phyloP scores from a whole-genome alignment of 2,888 invertebrate genomes.

The Ochropleura leucogaster region DNA sequence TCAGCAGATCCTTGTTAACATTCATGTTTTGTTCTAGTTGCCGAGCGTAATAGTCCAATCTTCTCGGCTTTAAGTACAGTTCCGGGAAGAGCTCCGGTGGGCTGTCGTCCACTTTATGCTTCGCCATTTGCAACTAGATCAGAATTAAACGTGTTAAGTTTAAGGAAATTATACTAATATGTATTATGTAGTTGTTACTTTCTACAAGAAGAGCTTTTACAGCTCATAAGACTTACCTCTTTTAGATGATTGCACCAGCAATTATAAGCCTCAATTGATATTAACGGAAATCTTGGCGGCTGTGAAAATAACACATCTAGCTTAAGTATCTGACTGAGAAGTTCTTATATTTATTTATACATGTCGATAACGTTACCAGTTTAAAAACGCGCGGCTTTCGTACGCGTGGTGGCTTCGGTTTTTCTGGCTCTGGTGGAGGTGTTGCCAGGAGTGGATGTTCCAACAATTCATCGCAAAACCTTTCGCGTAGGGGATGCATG shows the following conservation, averaged over 20 bases:
- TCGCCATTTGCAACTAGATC: slow-evolving; percentile 80
- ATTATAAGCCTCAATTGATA: slow-evolving; percentile 79
- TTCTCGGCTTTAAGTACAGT: slow-evolving; percentile 87
- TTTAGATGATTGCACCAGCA: slow-evolving; percentile 86
- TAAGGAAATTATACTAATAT: background rate
- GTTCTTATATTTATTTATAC: background rate
- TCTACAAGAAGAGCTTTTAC: background rate
- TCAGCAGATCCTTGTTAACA: slow-evolving; percentile 91
- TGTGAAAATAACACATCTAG: slow-evolving; percentile 67
- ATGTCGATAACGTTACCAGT: slow-evolving; percentile 70
- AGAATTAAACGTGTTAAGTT: background rate
- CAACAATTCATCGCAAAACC: slow-evolving; percentile 79
- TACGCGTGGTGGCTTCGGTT: slow-evolving; percentile 79
- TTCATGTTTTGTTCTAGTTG: slow-evolving; percentile 85
- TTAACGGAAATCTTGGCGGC: slow-evolving; percentile 83
- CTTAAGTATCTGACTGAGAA: background rate
- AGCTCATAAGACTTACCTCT: slow-evolving; percentile 73
- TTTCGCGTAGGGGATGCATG: slow-evolving; percentile 83
- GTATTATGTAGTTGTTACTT: background rate
- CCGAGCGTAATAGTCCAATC: slow-evolving; percentile 86
- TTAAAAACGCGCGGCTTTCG: slow-evolving; percentile 81
- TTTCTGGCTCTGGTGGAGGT: slow-evolving; percentile 84
- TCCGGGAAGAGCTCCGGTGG: slow-evolving; percentile 90
- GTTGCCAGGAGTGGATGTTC: slow-evolving; percentile 78
- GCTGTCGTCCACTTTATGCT: slow-evolving; percentile 86